Base-by-base conservation (phyloP, 2,113 vertebrate species). In the Melanerpes formicivorus region DNA sequence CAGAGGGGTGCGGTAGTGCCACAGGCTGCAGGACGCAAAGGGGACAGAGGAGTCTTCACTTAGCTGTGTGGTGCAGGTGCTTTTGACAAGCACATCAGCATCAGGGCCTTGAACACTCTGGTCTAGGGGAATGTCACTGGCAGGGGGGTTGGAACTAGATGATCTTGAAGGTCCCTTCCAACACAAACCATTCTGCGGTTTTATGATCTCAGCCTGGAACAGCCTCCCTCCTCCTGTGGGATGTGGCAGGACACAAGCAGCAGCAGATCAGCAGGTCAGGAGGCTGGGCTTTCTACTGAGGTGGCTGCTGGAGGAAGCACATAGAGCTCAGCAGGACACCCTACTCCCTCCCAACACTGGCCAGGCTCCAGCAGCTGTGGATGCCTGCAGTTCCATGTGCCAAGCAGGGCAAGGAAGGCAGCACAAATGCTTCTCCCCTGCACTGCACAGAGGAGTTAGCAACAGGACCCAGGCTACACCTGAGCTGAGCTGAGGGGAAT, bases 11-110 rank as follows among this genome's bases (percentile, higher is more conserved):
- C 0, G 2, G 44, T 54, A 63, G 69, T 11, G 10, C 25, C 12
- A 21, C 1, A 18, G 59, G 54, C 56, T 0, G 2, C 0, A 0
- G 87, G 65, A 69, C 82, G 30, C 15, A 6, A 70, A 37, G 52
- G 34, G n/a, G n/a, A 58, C 1, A 46, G n/a, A 42, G 56, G 7
- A 1, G 29, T 23, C 30, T 14, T 5, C 42, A 40, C 34, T 29
- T 10, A 6, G 2, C n/a, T 7, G 15, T 3, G 27, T 55, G 26
- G 50, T 3, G 3, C 26, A 7, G 64, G 37, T 1, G 12, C 46
- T 79, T 90, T 30, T 37, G 60, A 66, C 13, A 60, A 70, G 76
- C 65, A 25, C 58, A 25, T 74, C 67, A 34, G 10, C 48, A 22
- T 21, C 48, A 50, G 46, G 46, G 46, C 42, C 15, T 44, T 44